Evolutionary conservation across 2,888 invertebrate genomes (phyloP).

Genomic region (Drosophila fungiperda): DNA sequence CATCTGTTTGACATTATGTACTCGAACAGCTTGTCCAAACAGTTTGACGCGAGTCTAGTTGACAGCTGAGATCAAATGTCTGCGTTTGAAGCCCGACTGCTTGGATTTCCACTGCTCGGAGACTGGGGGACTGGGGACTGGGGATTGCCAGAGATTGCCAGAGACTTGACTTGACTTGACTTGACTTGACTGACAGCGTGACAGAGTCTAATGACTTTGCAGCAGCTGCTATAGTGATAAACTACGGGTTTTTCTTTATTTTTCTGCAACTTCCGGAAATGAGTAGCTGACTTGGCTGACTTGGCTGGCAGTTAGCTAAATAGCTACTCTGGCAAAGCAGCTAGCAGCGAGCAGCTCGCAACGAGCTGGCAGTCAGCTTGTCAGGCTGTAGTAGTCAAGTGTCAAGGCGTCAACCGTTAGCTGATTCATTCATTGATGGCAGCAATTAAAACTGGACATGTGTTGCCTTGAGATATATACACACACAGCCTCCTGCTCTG

Average conservation of each 20-base stretch:
- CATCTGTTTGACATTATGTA: constrained; percentile 61
- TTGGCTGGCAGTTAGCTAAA: constrained; percentile 53
- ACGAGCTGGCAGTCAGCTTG: constrained; percentile 37
- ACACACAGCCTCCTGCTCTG: constrained; percentile 48
- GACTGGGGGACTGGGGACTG: too few relatives aligned
- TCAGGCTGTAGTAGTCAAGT: constrained; percentile 34
- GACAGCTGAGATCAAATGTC: constrained; percentile 74
- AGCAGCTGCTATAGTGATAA: constrained; percentile 67
- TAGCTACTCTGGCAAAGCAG: constrained; percentile 7
- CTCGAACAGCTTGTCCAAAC: constrained; percentile 59
- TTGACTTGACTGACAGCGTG: constrained; percentile 34
- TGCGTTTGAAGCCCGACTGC: constrained; percentile 37
- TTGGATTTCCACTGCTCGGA: not conserved
- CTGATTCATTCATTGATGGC: constrained; percentile 67
- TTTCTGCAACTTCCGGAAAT: constrained; percentile 66
- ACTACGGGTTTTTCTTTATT: constrained; percentile 24
- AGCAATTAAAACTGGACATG: constrained; percentile 72
- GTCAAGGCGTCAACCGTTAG: constrained; percentile 55
- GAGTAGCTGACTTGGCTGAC: constrained; percentile 53
- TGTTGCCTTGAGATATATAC: constrained; percentile 23
- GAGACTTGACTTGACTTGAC: constrained; percentile 1
- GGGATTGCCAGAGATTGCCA: not conserved
- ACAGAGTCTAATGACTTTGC: constrained; percentile 72
- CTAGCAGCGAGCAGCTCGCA: constrained; percentile 2
- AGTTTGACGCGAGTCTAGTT: constrained; percentile 65